Conservation (phyloP, 1,140 invertebrate genomes). For the Aradophagus sp. region DNA sequence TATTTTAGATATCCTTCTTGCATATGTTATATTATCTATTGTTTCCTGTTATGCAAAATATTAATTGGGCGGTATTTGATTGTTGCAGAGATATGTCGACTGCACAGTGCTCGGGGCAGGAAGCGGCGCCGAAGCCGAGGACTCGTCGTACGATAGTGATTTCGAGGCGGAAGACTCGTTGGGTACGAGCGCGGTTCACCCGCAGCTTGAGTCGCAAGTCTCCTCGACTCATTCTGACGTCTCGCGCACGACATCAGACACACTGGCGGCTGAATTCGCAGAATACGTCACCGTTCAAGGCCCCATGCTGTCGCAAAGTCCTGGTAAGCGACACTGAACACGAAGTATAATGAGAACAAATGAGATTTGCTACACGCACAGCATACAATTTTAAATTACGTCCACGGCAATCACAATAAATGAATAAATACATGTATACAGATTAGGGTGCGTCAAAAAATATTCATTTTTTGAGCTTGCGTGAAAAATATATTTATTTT, state of each 20-base stretch:
- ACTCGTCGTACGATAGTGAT: constrained; percentile 91
- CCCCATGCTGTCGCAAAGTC: constrained; percentile 60
- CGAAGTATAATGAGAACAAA: no score
- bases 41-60: no score
- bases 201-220: constrained; percentile 64
- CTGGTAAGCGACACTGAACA: constrained; percentile 47
- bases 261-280: constrained; percentile 87
- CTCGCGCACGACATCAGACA: constrained; percentile 87
- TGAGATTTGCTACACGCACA: no score
- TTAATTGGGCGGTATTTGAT: constrained; percentile 9
- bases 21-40: no score
- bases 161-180: constrained; percentile 81
- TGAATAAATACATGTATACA: no score
- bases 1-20: no score
- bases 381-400: no score
- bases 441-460: no score
- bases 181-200: constrained; percentile 61
- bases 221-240: constrained; percentile 82
- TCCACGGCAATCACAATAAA: no score
- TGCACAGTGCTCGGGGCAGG: constrained; percentile 72
- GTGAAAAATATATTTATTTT: no score
- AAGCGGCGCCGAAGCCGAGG: constrained; percentile 79
- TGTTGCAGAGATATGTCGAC: constrained; percentile 76
- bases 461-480: no score
- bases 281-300: constrained; percentile 82